phyloP scores from a whole-genome alignment of 2,797 vertebrate genomes.

The Chaetophractus vellerosus region DNA sequence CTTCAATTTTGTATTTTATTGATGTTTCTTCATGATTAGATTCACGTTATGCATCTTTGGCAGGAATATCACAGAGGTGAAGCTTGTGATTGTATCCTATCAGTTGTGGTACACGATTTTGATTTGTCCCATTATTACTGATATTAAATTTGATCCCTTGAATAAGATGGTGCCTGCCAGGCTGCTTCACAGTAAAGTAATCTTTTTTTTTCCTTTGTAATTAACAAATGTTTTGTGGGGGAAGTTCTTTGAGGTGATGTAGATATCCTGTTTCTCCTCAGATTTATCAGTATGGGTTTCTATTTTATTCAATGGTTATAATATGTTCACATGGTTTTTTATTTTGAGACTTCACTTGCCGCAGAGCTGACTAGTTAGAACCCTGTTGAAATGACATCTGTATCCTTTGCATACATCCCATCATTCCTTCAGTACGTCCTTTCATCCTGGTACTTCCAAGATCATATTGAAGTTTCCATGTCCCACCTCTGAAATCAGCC shows the following conservation, averaged over 20 bases:
- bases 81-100: background rate
- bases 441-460: background rate
- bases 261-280: slow-evolving; percentile 31
- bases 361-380: background rate
- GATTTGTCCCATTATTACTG: background rate
- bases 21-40: background rate
- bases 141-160: background rate
- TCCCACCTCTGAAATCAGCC: background rate
- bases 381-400: background rate
- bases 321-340: slow-evolving; percentile 13
- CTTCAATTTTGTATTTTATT: background rate
- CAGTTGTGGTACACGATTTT: background rate
- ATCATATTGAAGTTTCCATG: background rate
- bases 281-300: background rate
- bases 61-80: background rate
- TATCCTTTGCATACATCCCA: background rate
- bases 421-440: background rate
- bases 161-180: background rate
- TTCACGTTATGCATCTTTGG: background rate
- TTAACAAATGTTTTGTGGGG: slow-evolving; percentile 38
- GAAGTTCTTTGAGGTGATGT: background rate
- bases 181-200: background rate
- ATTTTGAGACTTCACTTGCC: background rate
- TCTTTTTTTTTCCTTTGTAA: background rate
- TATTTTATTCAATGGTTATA: background rate